Evolutionary conservation across 1,140 invertebrate genomes (phyloP).

Genomic region (Nixonia krombeini): DNA sequence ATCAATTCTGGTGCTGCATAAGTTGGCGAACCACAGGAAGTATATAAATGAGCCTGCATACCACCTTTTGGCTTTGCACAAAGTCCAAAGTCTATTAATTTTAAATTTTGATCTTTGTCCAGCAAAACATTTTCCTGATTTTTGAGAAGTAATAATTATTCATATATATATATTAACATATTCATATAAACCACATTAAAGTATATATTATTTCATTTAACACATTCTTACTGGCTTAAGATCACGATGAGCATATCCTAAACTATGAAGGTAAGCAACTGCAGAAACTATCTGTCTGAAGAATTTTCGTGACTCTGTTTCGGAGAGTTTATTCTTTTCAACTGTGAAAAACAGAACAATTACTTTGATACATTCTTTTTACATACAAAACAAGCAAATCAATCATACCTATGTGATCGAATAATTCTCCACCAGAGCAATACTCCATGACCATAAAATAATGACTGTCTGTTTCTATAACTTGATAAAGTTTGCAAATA

Average conservation of each 20-base stretch:
- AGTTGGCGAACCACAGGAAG: conserved; percentile 86
- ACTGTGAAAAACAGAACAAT: conserved; percentile 68
- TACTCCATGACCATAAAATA: conserved; percentile 86
- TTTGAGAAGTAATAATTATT: conserved; percentile 24
- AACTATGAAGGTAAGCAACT: conserved; percentile 82
- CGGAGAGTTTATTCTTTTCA: conserved; percentile 78
- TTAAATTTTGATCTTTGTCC: conserved; percentile 84
- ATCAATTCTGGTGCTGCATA: conserved; percentile 81
- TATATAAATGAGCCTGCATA: conserved; percentile 77
- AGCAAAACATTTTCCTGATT: conserved; percentile 86
- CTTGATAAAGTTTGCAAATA: conserved; percentile 88
- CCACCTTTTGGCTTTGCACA: conserved; percentile 85
- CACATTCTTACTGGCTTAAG: conserved; percentile 80
- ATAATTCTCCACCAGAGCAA: conserved; percentile 86
- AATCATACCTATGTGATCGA: conserved; percentile 83
- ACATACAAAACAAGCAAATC: conserved; percentile 3
- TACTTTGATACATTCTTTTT: neutral
- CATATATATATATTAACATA: neutral
- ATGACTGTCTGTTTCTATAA: conserved; percentile 81
- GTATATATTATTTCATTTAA: no score
- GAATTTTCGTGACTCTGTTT: conserved; percentile 80
- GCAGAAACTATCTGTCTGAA: conserved; percentile 86
- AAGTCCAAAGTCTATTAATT: conserved; percentile 92
- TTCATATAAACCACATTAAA: no score
- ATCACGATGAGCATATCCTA: conserved; percentile 86